Conservation (phyloP, 2,113 vertebrate species). For the Phrynosoma blainvillii region DNA sequence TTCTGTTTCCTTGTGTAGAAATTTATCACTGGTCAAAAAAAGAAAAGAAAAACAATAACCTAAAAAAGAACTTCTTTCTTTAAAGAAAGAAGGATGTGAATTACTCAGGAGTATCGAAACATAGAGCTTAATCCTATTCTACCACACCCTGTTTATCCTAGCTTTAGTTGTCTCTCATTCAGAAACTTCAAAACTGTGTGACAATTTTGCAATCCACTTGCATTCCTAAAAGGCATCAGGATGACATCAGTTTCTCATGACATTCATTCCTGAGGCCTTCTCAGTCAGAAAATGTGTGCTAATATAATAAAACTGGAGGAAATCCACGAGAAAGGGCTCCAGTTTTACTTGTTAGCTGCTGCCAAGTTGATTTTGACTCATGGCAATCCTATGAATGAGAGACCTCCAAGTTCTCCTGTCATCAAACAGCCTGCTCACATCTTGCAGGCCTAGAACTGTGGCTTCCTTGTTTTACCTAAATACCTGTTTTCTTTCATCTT, state of each 20-base stretch:
- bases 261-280: conserved; percentile 19
- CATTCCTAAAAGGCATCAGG: conserved; percentile 35
- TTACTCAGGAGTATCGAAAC: conserved; percentile 51
- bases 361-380: too few relatives aligned
- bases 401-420: too few relatives aligned
- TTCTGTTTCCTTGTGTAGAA: rapidly evolving
- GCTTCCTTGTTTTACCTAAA: too few relatives aligned
- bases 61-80: conserved; percentile 10
- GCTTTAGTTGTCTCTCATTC: conserved; percentile 28
- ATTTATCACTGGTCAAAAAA: neutral
- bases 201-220: conserved; percentile 51
- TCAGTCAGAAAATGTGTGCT: neutral
- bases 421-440: too few relatives aligned
- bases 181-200: conserved; percentile 36
- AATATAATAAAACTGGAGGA: neutral
- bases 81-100: conserved; percentile 29
- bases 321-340: neutral
- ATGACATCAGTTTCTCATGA: conserved; percentile 43
- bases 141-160: conserved; percentile 61
- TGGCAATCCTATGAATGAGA: too few relatives aligned
- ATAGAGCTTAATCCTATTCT: conserved; percentile 48
- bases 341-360: neutral
- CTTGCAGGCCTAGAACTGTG: too few relatives aligned
- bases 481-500: neutral
- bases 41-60: neutral